phyloP scores from a whole-genome alignment of 2,888 invertebrate genomes.

The Aporophyla lueneburgensis region DNA sequence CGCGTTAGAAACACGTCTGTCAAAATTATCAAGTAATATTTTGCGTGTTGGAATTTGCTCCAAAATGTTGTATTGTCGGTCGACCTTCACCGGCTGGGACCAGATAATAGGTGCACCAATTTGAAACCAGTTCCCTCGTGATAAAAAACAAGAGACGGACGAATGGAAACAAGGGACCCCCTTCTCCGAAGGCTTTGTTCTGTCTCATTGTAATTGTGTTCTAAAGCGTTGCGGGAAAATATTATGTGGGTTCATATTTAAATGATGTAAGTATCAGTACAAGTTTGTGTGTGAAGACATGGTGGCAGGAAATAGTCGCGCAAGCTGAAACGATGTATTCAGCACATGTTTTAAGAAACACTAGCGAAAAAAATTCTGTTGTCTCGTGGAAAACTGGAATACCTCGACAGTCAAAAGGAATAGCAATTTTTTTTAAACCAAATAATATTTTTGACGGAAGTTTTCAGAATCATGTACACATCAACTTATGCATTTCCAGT shows the following conservation, averaged over 20 bases:
- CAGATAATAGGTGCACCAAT: constrained; percentile 90
- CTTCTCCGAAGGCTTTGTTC: constrained; percentile 80
- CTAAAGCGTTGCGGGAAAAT: constrained; percentile 57
- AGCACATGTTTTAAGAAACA: too few species aligned
- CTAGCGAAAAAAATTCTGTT: too few species aligned
- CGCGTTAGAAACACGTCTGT: constrained; percentile 69
- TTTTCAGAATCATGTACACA: too few species aligned
- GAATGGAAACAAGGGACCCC: constrained; percentile 83
- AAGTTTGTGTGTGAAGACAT: neutral
- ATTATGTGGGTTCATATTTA: constrained; percentile 32
- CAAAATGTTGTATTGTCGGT: constrained; percentile 84
- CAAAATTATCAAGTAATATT: constrained; percentile 82
- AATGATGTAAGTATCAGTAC: neutral
- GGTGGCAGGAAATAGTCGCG: too few species aligned
- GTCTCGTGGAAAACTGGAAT: too few species aligned
- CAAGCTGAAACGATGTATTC: too few species aligned
- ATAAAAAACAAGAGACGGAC: constrained; percentile 82
- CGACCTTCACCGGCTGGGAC: constrained; percentile 87
- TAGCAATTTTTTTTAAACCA: too few species aligned
- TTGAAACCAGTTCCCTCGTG: constrained; percentile 86
- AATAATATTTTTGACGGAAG: too few species aligned
- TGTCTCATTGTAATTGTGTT: constrained; percentile 71
- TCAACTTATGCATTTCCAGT: too few species aligned
- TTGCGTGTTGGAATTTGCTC: constrained; percentile 89
- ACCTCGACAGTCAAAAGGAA: too few species aligned